A percentile compares a stretch with the other conserved stretches of the same genome.
Evolutionary conservation across 2,113 vertebrate genomes (phyloP).

Genomic region (Pluvianellus socialis): DNA sequence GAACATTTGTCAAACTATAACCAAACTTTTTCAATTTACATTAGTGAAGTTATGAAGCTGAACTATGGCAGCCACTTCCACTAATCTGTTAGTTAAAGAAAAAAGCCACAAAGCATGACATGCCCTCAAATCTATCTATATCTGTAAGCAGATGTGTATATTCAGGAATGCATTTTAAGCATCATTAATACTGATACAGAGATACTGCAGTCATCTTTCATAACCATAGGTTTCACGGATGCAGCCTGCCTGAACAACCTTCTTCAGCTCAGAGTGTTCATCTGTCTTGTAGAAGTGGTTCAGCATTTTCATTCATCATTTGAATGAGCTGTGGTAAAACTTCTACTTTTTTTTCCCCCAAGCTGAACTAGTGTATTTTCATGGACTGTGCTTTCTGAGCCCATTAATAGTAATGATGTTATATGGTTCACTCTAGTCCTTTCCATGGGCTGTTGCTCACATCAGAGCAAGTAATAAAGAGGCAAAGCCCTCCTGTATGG

Average conservation of each 20-base stretch:
- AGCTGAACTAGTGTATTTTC: conserved; percentile 36
- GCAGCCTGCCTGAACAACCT: conserved; percentile 17
- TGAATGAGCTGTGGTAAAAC: conserved; percentile 57
- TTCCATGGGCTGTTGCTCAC: conserved; percentile 45
- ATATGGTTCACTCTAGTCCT: conserved; percentile 38
- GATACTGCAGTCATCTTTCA: conserved; percentile 60
- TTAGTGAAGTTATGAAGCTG: conserved; percentile 62
- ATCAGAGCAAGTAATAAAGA: conserved; percentile 55
- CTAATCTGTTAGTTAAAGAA: conserved; percentile 57
- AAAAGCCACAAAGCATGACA: not conserved
- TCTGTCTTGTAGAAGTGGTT: conserved; percentile 56
- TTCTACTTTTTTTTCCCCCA: not conserved
- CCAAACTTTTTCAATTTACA: conserved; percentile 56
- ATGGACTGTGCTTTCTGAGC: conserved; percentile 53
- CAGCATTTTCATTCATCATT: conserved; percentile 67
- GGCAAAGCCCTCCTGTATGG: not conserved
- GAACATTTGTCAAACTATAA: conserved; percentile 67
- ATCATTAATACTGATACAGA: conserved; percentile 62
- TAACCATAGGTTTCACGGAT: conserved; percentile 35
- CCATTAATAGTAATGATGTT: conserved; percentile 66
- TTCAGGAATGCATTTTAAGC: conserved; percentile 68
- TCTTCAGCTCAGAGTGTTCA: conserved; percentile 46
- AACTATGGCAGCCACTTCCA: conserved; percentile 43
- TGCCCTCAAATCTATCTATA: conserved; percentile 6
- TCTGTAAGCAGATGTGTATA: conserved; percentile 60